phyloP scores from a whole-genome alignment of 2,888 invertebrate species.

The Tolmerus cingulatus region DNA sequence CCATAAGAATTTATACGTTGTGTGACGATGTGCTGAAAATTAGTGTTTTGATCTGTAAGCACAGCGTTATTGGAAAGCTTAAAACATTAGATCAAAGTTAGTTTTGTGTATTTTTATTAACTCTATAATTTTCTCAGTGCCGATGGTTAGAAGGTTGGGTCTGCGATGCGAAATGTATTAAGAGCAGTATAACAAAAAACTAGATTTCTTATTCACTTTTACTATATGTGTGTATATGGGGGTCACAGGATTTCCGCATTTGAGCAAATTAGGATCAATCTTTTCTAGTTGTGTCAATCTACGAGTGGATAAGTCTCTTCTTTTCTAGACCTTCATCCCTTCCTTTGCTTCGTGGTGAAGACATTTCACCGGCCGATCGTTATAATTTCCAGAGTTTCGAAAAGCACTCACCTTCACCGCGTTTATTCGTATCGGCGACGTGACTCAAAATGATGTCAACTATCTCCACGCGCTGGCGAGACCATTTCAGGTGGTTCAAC shows the following conservation, averaged over 20 bases:
- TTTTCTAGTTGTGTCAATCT: not conserved
- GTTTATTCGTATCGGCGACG: constrained; percentile 16
- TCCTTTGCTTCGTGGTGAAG: not conserved
- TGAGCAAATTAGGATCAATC: not conserved
- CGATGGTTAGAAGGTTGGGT: not conserved
- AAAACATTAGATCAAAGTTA: not conserved
- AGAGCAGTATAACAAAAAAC: not conserved
- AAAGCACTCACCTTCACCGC: constrained; percentile 33
- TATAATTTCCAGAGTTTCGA: constrained; percentile 14
- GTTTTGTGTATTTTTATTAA: too few species aligned
- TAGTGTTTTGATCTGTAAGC: too few species aligned
- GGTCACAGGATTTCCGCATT: not conserved
- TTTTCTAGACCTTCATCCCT: not conserved
- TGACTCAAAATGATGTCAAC: constrained; percentile 45
- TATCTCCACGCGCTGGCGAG: constrained; percentile 41
- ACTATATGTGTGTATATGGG: too few species aligned
- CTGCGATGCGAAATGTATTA: not conserved
- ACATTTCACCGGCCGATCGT: not conserved
- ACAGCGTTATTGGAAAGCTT: not conserved
- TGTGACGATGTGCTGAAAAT: too few species aligned
- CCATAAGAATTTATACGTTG: too few species aligned
- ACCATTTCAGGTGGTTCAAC: constrained; percentile 46
- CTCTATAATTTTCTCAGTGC: not conserved
- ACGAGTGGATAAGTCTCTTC: not conserved
- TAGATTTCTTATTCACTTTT: not conserved